Conservation (phyloP, 2,113 vertebrate species). For the Desmodus rotundus region DNA sequence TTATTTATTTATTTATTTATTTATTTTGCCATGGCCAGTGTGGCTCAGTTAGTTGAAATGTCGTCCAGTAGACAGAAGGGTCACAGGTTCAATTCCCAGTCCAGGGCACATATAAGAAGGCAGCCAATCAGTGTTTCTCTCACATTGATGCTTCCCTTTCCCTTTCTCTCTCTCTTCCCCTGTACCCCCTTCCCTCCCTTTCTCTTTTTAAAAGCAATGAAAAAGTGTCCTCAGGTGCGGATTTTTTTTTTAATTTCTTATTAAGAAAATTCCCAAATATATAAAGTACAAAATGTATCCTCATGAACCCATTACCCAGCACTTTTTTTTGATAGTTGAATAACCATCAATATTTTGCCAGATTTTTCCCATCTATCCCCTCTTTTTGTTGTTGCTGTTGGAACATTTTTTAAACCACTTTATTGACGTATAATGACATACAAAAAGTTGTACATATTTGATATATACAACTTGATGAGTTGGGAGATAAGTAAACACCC, state of each 20-base stretch:
- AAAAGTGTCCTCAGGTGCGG: too few relatives aligned
- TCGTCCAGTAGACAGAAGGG: too few relatives aligned
- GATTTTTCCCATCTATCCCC: neutral
- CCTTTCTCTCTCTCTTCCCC: too few relatives aligned
- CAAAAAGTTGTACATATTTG: neutral
- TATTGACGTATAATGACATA: neutral
- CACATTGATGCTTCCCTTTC: too few relatives aligned
- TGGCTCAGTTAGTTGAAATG: too few relatives aligned
- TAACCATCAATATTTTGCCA: neutral
- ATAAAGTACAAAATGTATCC: neutral
- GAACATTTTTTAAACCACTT: neutral
- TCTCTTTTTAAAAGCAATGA: too few relatives aligned
- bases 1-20: too few relatives aligned
- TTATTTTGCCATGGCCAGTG: too few relatives aligned
- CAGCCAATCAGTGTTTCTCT: too few relatives aligned
- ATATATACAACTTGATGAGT: neutral
- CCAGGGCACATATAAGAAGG: too few relatives aligned
- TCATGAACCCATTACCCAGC: neutral
- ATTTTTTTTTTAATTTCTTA: neutral
- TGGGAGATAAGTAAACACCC: neutral
- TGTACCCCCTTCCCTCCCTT: too few relatives aligned
- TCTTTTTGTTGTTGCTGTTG: neutral
- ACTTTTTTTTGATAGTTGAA: neutral
- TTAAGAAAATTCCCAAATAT: conserved; percentile 19
- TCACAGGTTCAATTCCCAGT: too few relatives aligned